phyloP scores from a whole-genome alignment of 2,888 invertebrate species.

The Diplazon laetatorius region DNA sequence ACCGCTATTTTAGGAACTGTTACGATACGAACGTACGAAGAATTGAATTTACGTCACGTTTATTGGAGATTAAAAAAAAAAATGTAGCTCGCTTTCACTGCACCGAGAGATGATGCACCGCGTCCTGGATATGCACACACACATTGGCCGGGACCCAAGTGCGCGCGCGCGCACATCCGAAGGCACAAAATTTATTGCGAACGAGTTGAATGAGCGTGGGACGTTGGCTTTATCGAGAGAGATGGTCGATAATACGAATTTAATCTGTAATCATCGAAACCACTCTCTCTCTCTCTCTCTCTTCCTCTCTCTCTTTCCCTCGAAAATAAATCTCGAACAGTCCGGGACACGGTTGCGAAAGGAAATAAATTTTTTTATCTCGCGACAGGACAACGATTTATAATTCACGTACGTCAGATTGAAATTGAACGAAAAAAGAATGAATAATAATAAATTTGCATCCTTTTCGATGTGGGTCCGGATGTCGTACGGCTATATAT shows the following conservation, averaged over 20 bases:
- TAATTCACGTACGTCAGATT: conserved; percentile 3
- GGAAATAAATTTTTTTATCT: conserved; percentile 17
- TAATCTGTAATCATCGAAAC: conserved; percentile 12
- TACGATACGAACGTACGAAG: conserved; percentile 21
- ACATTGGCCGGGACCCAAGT: conserved; percentile 29
- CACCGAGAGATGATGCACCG: conserved; percentile 60
- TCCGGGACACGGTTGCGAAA: neutral
- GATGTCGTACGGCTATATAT: conserved; percentile 50
- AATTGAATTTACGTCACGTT: conserved; percentile 47
- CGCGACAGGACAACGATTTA: conserved; percentile 9
- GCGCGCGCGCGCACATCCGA: neutral
- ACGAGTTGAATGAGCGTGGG: conserved; percentile 39
- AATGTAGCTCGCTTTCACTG: conserved; percentile 64
- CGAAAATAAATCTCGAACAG: neutral
- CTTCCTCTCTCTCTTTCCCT: no score
- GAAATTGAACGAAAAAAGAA: neutral
- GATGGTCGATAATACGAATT: conserved; percentile 21
- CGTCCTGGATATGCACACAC: conserved; percentile 63
- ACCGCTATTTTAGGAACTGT: conserved; percentile 2
- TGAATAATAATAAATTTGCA: conserved; percentile 33
- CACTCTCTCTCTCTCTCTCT: no score
- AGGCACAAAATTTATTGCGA: conserved; percentile 31
- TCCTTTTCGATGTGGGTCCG: conserved; percentile 48
- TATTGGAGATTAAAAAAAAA: conserved; percentile 46
- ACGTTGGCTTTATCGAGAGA: conserved; percentile 11